phyloP scores from a whole-genome alignment of 2,888 invertebrate species.

The Metopia argyrocephala region DNA sequence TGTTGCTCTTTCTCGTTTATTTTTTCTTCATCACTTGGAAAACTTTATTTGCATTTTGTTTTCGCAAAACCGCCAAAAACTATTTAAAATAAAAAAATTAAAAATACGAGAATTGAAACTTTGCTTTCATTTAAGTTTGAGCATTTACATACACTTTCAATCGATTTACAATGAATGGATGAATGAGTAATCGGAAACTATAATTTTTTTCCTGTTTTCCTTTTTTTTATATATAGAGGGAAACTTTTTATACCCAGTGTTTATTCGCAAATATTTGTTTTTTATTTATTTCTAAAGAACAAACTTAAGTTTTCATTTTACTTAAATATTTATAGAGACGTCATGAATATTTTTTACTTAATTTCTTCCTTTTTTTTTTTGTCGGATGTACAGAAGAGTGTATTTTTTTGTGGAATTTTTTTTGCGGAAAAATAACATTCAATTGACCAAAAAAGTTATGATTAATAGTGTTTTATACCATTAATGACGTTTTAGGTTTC shows the following conservation, averaged over 20 bases:
- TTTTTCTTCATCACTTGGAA: constrained; percentile 25
- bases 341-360: background rate
- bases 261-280: too few species aligned
- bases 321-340: background rate
- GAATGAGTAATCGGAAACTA: constrained; percentile 51
- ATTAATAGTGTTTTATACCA: background rate
- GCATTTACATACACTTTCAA: constrained; percentile 26
- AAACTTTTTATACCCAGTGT: too few species aligned
- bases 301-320: background rate
- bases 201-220: constrained; percentile 5
- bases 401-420: background rate
- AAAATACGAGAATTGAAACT: constrained; percentile 29
- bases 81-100: background rate
- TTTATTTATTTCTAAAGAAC: too few species aligned
- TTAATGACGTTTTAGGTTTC: background rate
- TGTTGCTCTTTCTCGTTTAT: background rate
- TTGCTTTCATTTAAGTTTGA: constrained; percentile 13
- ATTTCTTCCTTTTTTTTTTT: background rate
- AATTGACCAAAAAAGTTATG: background rate
- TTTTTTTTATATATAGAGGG: background rate
- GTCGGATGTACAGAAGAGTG: background rate
- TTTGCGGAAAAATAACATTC: background rate
- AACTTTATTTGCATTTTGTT: constrained; percentile 62
- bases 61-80: constrained; percentile 43
- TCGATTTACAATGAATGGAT: constrained; percentile 57